Evolutionary conservation across 2,888 invertebrate species (phyloP).

Genomic region (Lucinisca nassula): DNA sequence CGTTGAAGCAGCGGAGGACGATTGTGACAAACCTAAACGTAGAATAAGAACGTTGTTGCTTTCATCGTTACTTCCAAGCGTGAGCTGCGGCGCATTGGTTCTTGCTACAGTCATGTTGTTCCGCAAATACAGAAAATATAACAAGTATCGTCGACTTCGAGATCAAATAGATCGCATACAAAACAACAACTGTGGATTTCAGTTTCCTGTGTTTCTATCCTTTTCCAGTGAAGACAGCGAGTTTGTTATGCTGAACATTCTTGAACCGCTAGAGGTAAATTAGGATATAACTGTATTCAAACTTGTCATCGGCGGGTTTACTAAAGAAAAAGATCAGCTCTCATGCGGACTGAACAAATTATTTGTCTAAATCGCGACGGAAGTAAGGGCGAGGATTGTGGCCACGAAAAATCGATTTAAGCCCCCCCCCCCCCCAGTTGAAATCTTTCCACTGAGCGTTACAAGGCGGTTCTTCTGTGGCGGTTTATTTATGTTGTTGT

Average conservation of each 20-base stretch:
- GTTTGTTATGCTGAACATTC: background rate
- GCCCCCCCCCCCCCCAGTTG: too few relatives aligned
- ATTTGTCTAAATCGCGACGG: too few relatives aligned
- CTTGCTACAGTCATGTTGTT: background rate
- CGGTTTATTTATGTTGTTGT: too few relatives aligned
- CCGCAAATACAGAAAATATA: background rate
- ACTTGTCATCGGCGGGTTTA: too few relatives aligned
- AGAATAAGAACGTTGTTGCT: background rate
- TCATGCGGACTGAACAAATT: too few relatives aligned
- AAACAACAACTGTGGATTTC: background rate
- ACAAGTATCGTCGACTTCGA: background rate
- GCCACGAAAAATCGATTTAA: too few relatives aligned
- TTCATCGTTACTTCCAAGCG: background rate
- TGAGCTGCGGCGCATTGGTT: background rate
- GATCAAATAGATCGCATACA: background rate
- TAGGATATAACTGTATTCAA: too few relatives aligned
- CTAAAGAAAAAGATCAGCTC: too few relatives aligned
- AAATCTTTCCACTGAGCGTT: too few relatives aligned
- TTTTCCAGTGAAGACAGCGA: background rate
- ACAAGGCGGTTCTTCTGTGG: too few relatives aligned
- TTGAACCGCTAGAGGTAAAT: background rate
- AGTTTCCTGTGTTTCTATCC: background rate
- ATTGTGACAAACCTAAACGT: background rate
- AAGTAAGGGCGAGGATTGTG: too few relatives aligned
- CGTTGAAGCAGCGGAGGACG: background rate